Evolutionary conservation across 2,797 vertebrate genomes (phyloP), one percentile per base, ranked within the genome.

Genomic region (Poeciliopsis turneri): DNA sequence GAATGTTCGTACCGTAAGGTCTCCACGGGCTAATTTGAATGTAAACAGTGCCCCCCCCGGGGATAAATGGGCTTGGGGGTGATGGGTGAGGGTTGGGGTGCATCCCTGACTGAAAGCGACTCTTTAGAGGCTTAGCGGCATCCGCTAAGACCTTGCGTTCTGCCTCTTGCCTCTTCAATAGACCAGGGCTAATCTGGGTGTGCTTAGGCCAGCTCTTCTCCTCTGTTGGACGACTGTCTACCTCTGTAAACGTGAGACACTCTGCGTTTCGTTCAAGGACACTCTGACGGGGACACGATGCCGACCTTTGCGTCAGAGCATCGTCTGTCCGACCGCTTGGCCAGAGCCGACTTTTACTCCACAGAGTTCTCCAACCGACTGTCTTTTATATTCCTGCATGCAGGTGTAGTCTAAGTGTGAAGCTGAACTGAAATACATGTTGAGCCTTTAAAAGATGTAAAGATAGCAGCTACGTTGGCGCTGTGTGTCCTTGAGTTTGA

Each of bases 81-180:
- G 33, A 77, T 30, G 49, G 76, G 46, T 73, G 71, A 71, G 49
- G 76, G 55, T 72, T 28, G 57, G 68, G 72, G 70, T 30, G 77
- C 76, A 74, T 89, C 84, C 75, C 81, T 51, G 72, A 69, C 78
- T 87, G 76, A 84, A 85, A 87, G 87, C 86, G 85, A 87, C 83
- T 89, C 87, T 92, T 92, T 81, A 90, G 87, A 87, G 88, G 88
- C 92, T 93, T 88, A 93, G 85, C 57, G 78, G 84, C 85, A 78
- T 91, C 90, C 78, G 64, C 80, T 90, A 80, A 92, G 82, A 88
- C 88, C 88, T 74, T 86, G 68, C 83, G 88, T 92, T 94, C 91
- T 92, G 90, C 87, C 89, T 89, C 90, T 91, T 92, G 89, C 90
- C 81, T 92, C 82, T 81, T 91, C 92, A 93, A 92, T 90, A 92